Evolutionary conservation across 2,113 vertebrate species (phyloP).

Genomic region (Hoplias malabaricus): DNA sequence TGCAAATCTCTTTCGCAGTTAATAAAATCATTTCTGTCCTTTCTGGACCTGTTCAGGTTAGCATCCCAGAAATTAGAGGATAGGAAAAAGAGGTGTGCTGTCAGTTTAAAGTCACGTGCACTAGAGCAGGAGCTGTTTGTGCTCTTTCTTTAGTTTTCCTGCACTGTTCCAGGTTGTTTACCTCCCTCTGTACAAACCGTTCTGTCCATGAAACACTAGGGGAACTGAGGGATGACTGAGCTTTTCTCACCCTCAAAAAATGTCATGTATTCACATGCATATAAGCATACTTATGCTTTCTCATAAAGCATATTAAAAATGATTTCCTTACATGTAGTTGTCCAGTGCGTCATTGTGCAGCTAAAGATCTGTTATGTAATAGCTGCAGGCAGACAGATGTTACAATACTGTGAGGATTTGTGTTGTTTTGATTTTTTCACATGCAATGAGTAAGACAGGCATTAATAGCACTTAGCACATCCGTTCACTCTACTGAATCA

Average conservation of each 20-base stretch:
- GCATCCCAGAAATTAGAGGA: background rate
- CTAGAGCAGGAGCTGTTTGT: constrained; percentile 10
- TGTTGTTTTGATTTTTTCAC: constrained; percentile 20
- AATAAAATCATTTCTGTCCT: background rate
- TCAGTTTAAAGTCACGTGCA: background rate
- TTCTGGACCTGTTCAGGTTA: background rate
- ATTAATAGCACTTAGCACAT: background rate
- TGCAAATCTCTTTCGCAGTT: background rate
- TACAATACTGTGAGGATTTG: constrained; percentile 21
- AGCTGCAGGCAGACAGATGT: constrained; percentile 14
- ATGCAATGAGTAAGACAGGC: background rate
- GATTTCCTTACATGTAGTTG: background rate
- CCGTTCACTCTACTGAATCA: too few relatives aligned
- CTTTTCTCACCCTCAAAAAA: background rate
- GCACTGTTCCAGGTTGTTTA: background rate
- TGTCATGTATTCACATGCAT: background rate
- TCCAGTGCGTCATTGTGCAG: background rate
- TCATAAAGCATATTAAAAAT: background rate
- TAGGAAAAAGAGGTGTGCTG: background rate
- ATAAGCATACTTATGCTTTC: background rate
- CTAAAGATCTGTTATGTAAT: constrained; percentile 34
- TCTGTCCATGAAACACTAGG: background rate
- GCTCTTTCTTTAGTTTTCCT: background rate
- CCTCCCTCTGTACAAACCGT: constrained; percentile 3
- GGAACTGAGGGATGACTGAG: background rate